Evolutionary conservation across 2,888 invertebrate genomes (phyloP).

Genomic region (Campopleginae sp.): DNA sequence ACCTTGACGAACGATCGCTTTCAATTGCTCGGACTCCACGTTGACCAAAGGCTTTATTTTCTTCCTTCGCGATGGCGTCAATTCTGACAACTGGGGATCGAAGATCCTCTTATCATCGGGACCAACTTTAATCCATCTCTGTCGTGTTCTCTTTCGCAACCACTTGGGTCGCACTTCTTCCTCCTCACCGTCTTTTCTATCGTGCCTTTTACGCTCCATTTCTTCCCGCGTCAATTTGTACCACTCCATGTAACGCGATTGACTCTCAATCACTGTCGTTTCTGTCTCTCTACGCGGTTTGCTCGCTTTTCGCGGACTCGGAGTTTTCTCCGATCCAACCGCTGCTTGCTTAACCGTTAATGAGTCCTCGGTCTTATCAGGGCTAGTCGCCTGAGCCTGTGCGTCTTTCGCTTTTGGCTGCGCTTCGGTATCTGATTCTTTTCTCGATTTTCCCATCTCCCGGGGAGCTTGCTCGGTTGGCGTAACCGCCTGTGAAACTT

Average conservation of each 20-base stretch:
- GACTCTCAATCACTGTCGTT: conserved; percentile 70
- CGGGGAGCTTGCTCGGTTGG: not conserved
- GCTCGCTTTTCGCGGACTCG: conserved; percentile 46
- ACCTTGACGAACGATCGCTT: conserved; percentile 82
- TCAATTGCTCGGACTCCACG: conserved; percentile 82
- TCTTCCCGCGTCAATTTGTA: conserved; percentile 81
- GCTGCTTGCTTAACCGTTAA: not conserved
- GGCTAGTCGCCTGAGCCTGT: not conserved
- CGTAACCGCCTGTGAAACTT: not conserved
- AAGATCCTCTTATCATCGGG: conserved; percentile 66
- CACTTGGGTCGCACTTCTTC: conserved; percentile 74
- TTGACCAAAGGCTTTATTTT: conserved; percentile 81
- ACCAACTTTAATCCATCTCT: conserved; percentile 70
- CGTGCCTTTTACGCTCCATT: conserved; percentile 75
- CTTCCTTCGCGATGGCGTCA: conserved; percentile 72
- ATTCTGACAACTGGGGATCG: conserved; percentile 70
- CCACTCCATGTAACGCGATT: conserved; percentile 83
- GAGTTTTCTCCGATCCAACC: conserved; percentile 23
- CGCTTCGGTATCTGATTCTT: not conserved
- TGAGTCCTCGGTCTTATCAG: not conserved
- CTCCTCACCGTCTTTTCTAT: conserved; percentile 69
- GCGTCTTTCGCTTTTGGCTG: not conserved
- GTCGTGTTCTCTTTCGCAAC: conserved; percentile 65
- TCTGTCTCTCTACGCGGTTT: conserved; percentile 58
- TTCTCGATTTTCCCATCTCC: too few relatives aligned